Percentiles rank a stretch among this genome's conserved stretches.
Conservation (phyloP, 30 jellyfish, hydroid and myxozoan genomes). For the Pelagia noctiluca region DNA sequence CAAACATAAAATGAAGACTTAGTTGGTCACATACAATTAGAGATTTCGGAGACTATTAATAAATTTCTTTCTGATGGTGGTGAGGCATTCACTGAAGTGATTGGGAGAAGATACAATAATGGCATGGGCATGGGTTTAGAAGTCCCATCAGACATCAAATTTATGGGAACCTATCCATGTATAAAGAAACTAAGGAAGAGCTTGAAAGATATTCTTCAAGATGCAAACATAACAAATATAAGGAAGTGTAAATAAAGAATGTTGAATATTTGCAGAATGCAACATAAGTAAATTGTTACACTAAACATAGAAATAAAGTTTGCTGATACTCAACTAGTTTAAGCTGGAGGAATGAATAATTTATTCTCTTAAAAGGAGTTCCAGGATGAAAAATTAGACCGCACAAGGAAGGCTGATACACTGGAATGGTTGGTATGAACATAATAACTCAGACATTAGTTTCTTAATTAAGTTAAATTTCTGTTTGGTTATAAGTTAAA, state of each 20-base stretch:
- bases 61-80: slow-evolving; percentile 46
- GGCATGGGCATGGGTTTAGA: slow-evolving; percentile 26
- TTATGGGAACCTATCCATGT: slow-evolving; percentile 31
- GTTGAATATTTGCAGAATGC: slow-evolving; percentile 1
- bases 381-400: too few relatives aligned
- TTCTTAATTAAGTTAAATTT: too few relatives aligned
- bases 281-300: background rate
- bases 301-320: background rate
- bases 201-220: slow-evolving; percentile 30
- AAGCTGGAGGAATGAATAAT: too few relatives aligned
- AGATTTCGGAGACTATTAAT: slow-evolving; percentile 20
- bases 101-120: slow-evolving; percentile 40
- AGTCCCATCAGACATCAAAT: slow-evolving; percentile 40
- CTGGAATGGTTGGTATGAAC: too few relatives aligned
- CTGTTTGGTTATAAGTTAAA: too few relatives aligned
- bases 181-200: slow-evolving; percentile 15
- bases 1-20: slow-evolving; percentile 26
- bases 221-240: slow-evolving; percentile 18
- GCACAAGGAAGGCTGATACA: too few relatives aligned
- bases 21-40: slow-evolving; percentile 48
- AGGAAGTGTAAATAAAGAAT: background rate
- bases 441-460: too few relatives aligned
- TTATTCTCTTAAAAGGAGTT: too few relatives aligned
- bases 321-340: slow-evolving; percentile 1
- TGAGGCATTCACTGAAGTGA: slow-evolving; percentile 49